These are phyloP conservation scores for Falco punctatus DNA, from an alignment of 2,113 vertebrate genomes.

Conservation along the genomic window DNA sequence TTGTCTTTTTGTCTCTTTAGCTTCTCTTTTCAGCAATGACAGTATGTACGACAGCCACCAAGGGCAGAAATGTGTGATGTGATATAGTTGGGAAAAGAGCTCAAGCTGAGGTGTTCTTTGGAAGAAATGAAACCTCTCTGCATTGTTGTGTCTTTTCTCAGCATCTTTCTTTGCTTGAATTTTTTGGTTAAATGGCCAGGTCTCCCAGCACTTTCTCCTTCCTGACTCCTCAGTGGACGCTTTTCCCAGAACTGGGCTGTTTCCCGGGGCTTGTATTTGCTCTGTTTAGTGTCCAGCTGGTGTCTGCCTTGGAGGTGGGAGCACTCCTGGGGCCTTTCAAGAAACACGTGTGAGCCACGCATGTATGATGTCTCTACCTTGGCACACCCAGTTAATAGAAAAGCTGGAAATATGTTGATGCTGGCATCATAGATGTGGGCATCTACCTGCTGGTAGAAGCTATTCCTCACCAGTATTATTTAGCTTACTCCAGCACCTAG, in stretches of 20 bases:
- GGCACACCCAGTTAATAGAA: not conserved
- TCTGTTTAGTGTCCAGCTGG: not conserved
- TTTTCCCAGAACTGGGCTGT: not conserved
- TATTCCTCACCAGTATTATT: not conserved
- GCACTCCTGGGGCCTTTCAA: not conserved
- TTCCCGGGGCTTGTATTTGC: not conserved
- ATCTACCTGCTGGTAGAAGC: not conserved
- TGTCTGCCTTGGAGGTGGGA: not conserved
- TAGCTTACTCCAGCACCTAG: not conserved
- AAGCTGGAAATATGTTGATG: not conserved
- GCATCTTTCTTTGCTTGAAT: not conserved
- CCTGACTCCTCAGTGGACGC: too few species aligned
- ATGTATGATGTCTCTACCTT: fast-evolving
- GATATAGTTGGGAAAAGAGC: not conserved
- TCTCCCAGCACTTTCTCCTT: not conserved
- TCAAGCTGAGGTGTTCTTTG: not conserved
- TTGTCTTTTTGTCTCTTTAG: not conserved
- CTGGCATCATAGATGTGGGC: too few species aligned
- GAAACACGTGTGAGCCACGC: not conserved
- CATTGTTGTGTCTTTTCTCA: not conserved
- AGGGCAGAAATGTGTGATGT: not conserved
- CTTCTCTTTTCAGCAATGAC: not conserved
- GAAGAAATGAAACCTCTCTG: not conserved
- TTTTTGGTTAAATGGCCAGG: not conserved
- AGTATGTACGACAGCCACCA: not conserved